phyloP scores from a whole-genome alignment of 2,888 invertebrate species.

The Pammene fasciana region DNA sequence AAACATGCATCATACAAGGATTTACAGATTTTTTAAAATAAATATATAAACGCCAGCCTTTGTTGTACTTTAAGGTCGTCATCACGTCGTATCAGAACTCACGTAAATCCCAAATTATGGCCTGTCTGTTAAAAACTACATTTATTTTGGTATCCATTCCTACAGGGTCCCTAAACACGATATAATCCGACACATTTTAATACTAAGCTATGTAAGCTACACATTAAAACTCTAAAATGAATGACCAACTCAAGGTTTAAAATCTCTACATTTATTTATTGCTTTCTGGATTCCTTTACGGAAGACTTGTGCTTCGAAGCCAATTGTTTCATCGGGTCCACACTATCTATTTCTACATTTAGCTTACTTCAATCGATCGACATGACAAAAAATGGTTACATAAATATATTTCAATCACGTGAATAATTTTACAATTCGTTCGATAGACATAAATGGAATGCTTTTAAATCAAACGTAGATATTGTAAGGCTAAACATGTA shows the following conservation, averaged over 20 bases:
- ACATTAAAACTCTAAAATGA: constrained; percentile 58
- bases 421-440: too few species aligned
- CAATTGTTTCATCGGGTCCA: constrained; percentile 32
- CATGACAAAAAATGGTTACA: too few species aligned
- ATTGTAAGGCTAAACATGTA: too few species aligned
- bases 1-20: too few species aligned
- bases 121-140: constrained; percentile 34
- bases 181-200: constrained; percentile 44
- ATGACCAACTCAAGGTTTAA: constrained; percentile 49
- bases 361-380: constrained; percentile 7
- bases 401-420: too few species aligned
- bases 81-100: constrained; percentile 28
- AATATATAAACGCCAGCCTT: constrained; percentile 45
- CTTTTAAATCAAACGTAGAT: too few species aligned
- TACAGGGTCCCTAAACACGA: constrained; percentile 59
- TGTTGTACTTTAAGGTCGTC: constrained; percentile 67
- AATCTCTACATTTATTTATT: constrained; percentile 62
- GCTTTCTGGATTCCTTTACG: constrained; percentile 69
- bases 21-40: not conserved
- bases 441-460: too few species aligned
- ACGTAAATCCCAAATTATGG: constrained; percentile 32
- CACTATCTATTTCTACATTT: constrained; percentile 23
- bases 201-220: constrained; percentile 53
- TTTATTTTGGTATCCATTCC: constrained; percentile 47
- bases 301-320: constrained; percentile 65